These are phyloP conservation scores for Esox masquinongy DNA, from an alignment of 2,797 vertebrate genomes.

Conservation along the genomic window DNA sequence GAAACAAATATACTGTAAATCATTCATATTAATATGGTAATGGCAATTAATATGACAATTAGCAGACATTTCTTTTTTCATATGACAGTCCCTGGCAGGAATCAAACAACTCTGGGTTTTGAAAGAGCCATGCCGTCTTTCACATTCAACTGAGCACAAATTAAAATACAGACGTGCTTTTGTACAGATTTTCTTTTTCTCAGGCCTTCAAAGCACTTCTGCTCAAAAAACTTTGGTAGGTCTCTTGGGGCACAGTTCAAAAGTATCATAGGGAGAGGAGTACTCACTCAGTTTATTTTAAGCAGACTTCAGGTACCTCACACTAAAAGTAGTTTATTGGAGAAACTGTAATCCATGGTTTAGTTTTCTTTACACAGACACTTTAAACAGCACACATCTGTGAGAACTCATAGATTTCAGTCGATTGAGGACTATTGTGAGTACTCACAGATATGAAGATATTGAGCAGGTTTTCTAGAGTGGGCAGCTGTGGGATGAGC, in stretches of 20 bases:
- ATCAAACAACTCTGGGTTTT: background rate
- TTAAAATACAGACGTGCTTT: background rate
- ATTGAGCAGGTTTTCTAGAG: constrained; percentile 94
- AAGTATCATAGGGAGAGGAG: background rate
- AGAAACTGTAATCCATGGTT: background rate
- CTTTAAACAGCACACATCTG: background rate
- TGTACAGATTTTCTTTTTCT: background rate
- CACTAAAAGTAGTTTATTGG: background rate
- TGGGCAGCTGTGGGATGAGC: constrained; percentile 93
- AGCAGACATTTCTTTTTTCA: background rate
- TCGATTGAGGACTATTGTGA: too few relatives aligned
- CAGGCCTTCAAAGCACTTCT: constrained; percentile 1
- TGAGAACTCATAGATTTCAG: constrained; percentile 63
- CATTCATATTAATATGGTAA: background rate
- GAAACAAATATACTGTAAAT: background rate
- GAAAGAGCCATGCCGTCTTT: background rate
- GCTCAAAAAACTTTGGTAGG: background rate
- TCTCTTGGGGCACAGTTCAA: background rate
- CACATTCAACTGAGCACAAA: background rate
- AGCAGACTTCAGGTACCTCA: background rate
- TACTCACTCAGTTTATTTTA: too few relatives aligned
- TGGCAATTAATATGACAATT: background rate
- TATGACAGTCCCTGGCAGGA: background rate
- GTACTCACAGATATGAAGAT: constrained; percentile 92
- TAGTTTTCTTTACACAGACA: background rate